Evolutionary conservation across 2,113 vertebrate genomes (phyloP), one percentile per base, ranked within the genome.

Genomic region (Entomyzon cyanotis): DNA sequence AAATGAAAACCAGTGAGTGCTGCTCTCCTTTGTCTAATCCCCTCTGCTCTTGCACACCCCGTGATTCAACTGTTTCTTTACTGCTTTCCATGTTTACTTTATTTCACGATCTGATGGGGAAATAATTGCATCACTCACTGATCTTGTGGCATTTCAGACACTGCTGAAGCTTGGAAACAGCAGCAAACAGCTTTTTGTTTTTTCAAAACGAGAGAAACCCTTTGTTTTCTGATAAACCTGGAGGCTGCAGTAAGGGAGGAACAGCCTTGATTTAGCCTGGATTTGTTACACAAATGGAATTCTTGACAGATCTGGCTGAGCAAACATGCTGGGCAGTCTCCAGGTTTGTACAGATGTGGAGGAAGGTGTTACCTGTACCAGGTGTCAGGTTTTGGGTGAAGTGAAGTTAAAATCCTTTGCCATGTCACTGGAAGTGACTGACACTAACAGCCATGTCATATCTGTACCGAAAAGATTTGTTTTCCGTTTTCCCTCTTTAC

Each of bases 1-100:
- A 88, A 96, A 85, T 19, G 96, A 97, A 56, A 98, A 95, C 97
- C 98, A 97, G 98, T 98, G 97, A 98, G 98, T 98, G 80, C 71
- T 50, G 7, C 58, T 84, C 79, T 68, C 33, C 63, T 87, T 49
- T 56, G 46, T 82, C 44, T 70, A 19, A 67, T 58, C 83, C 42
- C 62, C 68, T 83, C 70, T 80, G 65, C 77, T 74, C 67, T 75
- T 33, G 64, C 59, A 49, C 81, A 15, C 63, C 63, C 68, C 1
- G 0, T 93, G 90, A 93, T 95, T 94, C 88, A 77, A 76, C 77
- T 83, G 58, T 71, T 96, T 93, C 89, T 95, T 79, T 91, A 28
- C 60, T 47, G 27, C 56, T 96, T 91, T 93, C 53, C 86, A 80
- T 92, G 81, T 96, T 97, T 93, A 69, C 84, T 94, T 93, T 95